Evolutionary conservation across 2,797 vertebrate genomes (phyloP).

Genomic region (Xenops minutus): DNA sequence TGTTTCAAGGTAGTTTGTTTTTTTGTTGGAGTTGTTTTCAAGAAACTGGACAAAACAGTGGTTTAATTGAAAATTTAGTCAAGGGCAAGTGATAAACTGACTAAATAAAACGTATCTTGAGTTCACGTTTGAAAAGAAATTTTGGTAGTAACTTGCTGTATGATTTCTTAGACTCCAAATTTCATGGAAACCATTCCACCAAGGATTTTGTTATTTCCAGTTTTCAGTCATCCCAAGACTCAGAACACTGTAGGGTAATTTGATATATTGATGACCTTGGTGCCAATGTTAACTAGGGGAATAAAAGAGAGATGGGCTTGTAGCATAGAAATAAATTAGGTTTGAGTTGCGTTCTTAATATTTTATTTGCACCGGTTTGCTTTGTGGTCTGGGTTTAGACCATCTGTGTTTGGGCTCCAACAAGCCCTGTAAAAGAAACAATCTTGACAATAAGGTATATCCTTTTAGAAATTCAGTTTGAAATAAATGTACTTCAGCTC

Average conservation of each 20-base stretch:
- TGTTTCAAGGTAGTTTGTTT: not conserved
- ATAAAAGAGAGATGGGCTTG: not conserved
- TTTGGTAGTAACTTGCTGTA: not conserved
- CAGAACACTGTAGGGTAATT: not conserved
- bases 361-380: not conserved
- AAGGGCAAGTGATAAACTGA: not conserved
- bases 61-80: not conserved
- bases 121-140: not conserved
- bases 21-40: not conserved
- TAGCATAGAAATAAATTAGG: not conserved
- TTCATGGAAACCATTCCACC: not conserved
- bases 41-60: not conserved
- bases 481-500: not conserved
- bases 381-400: not conserved
- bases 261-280: not conserved
- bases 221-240: not conserved
- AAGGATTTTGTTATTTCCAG: not conserved
- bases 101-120: not conserved
- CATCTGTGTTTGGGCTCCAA: not conserved
- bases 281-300: not conserved
- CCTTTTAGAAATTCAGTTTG: not conserved
- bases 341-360: not conserved
- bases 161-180: not conserved
- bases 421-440: not conserved
- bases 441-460: not conserved